Evolutionary conservation across 2,888 invertebrate genomes (phyloP), one percentile per base, ranked within the genome.

Genomic region (Blastobasis adustella): DNA sequence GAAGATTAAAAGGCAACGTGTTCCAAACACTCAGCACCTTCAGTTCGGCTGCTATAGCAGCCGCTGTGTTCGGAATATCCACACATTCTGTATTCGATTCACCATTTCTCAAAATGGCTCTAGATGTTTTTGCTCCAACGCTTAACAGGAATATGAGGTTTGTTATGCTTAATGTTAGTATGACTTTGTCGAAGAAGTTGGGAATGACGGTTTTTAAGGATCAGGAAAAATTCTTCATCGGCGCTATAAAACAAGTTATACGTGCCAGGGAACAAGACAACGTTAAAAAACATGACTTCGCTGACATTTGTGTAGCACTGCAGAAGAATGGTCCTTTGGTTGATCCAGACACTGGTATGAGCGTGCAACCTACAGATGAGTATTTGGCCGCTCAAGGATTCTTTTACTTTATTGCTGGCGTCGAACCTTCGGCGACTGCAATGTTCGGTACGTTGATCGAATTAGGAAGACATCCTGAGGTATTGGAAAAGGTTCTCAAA

Each of bases 351-450:
- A 71, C 75, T 0, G 77, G 75, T 0, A 64, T 65, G 4, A 68
- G 71, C 38, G 45, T 83, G 47, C 65, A 76, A 41, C 75, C 84
- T 0, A 78, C 81, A 0, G 80, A 79, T 49, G 80, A 76, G 49
- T 39, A 76, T 5, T 51, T 82, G 36, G 73, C 77, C 5, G 77
- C 80, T 5, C 81, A 84, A 58, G 76, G 73, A 0, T 79, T 84
- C 50, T 76, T 85, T 57, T 83, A 82, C 57, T 81, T 78, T 49
- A 60, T 67, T 42, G 86, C 82, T 38, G 87, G 86, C 0, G 78
- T 79, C 2, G 84, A 85, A 45, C 79, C 84, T 1, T 69, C 76
- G 2, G 79, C 84, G 0, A 66, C 72, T 5, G 64, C 69, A 1
- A 68, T 85, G 52, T 74, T 71, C 51, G 67, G 63, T 10, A 61